Evolutionary conservation across 2,113 vertebrate species (phyloP), one percentile per base, ranked within the genome.

Genomic region (Marcusenius ussheri): DNA sequence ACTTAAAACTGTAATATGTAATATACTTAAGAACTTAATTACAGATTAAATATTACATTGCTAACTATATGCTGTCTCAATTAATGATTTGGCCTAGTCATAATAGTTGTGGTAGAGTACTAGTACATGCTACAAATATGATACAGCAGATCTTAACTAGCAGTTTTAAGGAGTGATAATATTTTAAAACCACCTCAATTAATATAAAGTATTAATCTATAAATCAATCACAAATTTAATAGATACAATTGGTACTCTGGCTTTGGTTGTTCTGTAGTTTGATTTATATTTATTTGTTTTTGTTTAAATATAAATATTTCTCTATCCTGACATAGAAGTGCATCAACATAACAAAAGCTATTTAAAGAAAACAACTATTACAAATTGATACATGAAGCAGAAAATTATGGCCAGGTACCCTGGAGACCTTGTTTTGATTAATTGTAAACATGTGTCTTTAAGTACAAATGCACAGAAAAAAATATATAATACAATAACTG

Each of bases 391-490:
- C 39, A 80, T 39, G 31, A 80, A 80, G 74, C 17, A 35, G 35
- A 80, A 42, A 80, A 80, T 80, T 27, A 80, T 39, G 74, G 27
- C 62, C 62, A 70, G 62, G 62, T 70, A 31, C 62, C 62, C 62
- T 70, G 62, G 27, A 70, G 27, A 70, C 62, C n/a, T 31, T 70
- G n/a, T 70, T 83, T 87, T 87, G 85, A 17, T 87, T 87, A 47
- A 19, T 46, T 70, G 27, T 70, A 70, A 39, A 58, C 31, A 19
- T 88, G 24, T 87, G 27, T 17, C 47, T 47, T 47, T 35, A 53
- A 51, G 50, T 19, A 35, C 19, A 19, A 31, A 53, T 10, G 50
- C 5, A 35, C n/a, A 49, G 47, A 27, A 35, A 50, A 83, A 87
- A 19, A 86, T 51, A 50, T 51, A 11, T 42, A 66, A 88, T 24